Evolutionary conservation across 2,888 invertebrate genomes (phyloP).

Genomic region (Acanthosoma haemorrhoidale): DNA sequence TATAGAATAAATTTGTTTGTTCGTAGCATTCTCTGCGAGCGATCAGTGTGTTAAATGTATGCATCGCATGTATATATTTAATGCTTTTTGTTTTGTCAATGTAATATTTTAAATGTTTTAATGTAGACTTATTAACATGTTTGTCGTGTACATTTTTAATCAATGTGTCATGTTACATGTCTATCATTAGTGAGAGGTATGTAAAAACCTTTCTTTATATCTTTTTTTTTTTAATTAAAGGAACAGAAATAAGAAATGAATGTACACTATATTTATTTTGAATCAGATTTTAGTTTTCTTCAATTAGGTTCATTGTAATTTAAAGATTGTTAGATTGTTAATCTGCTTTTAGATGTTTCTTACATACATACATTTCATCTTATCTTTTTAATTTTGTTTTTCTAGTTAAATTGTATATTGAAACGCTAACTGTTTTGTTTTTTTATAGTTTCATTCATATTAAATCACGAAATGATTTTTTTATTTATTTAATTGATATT

Average conservation of each 20-base stretch:
- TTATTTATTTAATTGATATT: neutral
- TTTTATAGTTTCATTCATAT: neutral
- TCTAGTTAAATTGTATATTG: neutral
- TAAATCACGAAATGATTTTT: neutral
- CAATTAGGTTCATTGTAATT: neutral
- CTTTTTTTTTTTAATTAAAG: constrained; percentile 24
- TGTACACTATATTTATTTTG: neutral
- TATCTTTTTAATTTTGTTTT: neutral
- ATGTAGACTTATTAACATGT: constrained; percentile 6
- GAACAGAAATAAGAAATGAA: constrained; percentile 5
- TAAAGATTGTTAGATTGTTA: neutral
- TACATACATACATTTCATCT: neutral
- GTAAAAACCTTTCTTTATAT: constrained; percentile 32
- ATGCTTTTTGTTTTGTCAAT: constrained; percentile 10
- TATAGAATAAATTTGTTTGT: neutral
- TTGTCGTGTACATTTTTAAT: constrained; percentile 24
- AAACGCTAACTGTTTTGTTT: neutral
- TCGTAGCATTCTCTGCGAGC: neutral
- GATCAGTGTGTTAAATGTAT: constrained; percentile 22
- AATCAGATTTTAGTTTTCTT: neutral
- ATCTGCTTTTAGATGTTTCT: neutral
- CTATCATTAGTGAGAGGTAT: constrained; percentile 38
- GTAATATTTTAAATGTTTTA: neutral
- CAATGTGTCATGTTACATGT: constrained; percentile 35
- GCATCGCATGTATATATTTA: constrained; percentile 23